phyloP scores from a whole-genome alignment of 2,888 invertebrate species.

The Serripes groenlandicus region DNA sequence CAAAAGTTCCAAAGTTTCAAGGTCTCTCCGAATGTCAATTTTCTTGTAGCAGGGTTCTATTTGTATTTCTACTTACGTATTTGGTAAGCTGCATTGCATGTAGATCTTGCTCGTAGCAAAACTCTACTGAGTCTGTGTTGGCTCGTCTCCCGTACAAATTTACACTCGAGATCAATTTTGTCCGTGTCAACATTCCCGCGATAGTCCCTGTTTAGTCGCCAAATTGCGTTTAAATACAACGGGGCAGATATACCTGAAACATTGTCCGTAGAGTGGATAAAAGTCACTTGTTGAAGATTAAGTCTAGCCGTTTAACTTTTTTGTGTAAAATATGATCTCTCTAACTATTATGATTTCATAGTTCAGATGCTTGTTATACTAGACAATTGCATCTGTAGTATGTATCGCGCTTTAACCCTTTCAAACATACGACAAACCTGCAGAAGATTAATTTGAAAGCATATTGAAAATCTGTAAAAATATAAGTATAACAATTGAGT shows the following conservation, averaged over 20 bases:
- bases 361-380: too few relatives aligned
- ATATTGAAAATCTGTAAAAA: too few relatives aligned
- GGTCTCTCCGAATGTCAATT: not conserved
- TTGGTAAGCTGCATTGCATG: constrained; percentile 18
- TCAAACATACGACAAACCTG: too few relatives aligned
- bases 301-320: too few relatives aligned
- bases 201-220: constrained; percentile 60
- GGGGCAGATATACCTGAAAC: constrained; percentile 37
- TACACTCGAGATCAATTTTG: constrained; percentile 44
- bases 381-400: too few relatives aligned
- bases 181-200: constrained; percentile 47
- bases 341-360: too few relatives aligned
- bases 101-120: constrained; percentile 28
- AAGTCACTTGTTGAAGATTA: too few relatives aligned
- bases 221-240: constrained; percentile 57
- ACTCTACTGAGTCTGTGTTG: constrained; percentile 39
- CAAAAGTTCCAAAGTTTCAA: too few relatives aligned
- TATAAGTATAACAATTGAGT: too few relatives aligned
- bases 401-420: too few relatives aligned
- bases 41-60: not conserved
- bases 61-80: constrained; percentile 50
- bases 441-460: too few relatives aligned
- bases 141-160: constrained; percentile 32
- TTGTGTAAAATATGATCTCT: too few relatives aligned
- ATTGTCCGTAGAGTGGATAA: not conserved